Evolutionary conservation across 2,888 invertebrate species (phyloP).

Genomic region (Synergus gifuensis): DNA sequence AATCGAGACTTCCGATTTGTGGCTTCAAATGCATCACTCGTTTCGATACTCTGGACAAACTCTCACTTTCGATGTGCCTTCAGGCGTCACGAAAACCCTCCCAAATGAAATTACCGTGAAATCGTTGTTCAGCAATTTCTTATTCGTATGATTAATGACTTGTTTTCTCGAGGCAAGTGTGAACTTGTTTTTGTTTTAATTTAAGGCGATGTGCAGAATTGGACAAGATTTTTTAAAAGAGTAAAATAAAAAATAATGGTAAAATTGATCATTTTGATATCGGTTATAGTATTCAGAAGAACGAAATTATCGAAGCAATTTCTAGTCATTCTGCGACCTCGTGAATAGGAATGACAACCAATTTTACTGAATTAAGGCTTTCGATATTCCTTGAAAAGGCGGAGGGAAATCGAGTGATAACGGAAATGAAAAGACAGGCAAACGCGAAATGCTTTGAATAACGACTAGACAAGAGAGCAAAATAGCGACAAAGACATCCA

Average conservation of each 20-base stretch:
- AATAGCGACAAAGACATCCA: neutral
- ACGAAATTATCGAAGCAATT: neutral
- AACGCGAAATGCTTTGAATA: slow-evolving; percentile 29
- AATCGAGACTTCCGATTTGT: slow-evolving; percentile 30
- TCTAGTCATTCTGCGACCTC: neutral
- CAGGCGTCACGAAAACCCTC: slow-evolving; percentile 37
- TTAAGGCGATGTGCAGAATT: neutral
- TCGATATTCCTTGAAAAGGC: slow-evolving; percentile 29
- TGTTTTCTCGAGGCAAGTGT: neutral
- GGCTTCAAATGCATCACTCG: slow-evolving; percentile 12
- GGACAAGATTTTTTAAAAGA: too few species aligned
- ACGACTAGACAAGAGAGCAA: slow-evolving; percentile 1
- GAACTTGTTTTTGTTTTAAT: neutral
- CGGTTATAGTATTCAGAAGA: neutral
- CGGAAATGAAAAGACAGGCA: slow-evolving; percentile 39
- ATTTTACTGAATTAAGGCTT: slow-evolving; percentile 22
- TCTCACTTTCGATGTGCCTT: slow-evolving; percentile 35
- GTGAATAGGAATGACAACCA: slow-evolving; percentile 9
- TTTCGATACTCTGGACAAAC: slow-evolving; percentile 33
- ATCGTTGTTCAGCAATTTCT: slow-evolving; percentile 14
- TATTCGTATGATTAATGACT: slow-evolving; percentile 5
- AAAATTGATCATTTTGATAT: neutral
- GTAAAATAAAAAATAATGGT: neutral
- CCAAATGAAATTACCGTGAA: slow-evolving; percentile 39
- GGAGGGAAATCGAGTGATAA: slow-evolving; percentile 23